phyloP scores from a whole-genome alignment of 2,888 invertebrate genomes.

The Dione juno region DNA sequence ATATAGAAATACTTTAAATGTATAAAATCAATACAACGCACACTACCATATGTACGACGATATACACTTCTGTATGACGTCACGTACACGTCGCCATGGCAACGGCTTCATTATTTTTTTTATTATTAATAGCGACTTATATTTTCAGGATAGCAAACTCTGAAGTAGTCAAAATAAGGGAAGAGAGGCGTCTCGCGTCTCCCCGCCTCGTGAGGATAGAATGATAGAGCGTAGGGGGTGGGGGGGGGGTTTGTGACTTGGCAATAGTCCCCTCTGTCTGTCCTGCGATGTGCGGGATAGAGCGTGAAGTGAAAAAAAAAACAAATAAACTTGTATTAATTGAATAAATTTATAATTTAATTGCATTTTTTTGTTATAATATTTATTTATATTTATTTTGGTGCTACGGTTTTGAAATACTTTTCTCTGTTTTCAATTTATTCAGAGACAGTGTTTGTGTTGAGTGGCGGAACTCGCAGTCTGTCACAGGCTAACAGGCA shows the following conservation, averaged over 20 bases:
- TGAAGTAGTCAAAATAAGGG: conserved; percentile 59
- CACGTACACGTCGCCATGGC: too few relatives aligned
- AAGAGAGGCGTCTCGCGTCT: conserved; percentile 61
- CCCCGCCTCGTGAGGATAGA: conserved; percentile 67
- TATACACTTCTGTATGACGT: too few relatives aligned
- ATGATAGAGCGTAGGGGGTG: conserved; percentile 44
- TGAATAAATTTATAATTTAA: neutral
- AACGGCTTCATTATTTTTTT: too few relatives aligned
- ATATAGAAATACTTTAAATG: too few relatives aligned
- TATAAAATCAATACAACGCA: too few relatives aligned
- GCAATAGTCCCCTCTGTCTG: neutral
- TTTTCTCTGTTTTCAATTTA: neutral
- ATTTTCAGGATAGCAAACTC: conserved; percentile 65
- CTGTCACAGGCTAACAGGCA: neutral
- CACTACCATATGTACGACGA: too few relatives aligned
- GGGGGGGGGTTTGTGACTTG: neutral
- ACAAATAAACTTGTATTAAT: neutral
- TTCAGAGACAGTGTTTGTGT: neutral
- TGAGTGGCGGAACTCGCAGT: neutral
- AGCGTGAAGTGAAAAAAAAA: neutral
- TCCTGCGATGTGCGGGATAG: neutral
- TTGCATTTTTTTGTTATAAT: neutral
- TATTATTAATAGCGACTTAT: neutral
- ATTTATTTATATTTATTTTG: neutral
- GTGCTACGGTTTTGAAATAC: neutral